A percentile compares a stretch with the other conserved stretches of the same genome.
phyloP scores from a whole-genome alignment of 2,888 invertebrate species.

The Hydriomena furcata region DNA sequence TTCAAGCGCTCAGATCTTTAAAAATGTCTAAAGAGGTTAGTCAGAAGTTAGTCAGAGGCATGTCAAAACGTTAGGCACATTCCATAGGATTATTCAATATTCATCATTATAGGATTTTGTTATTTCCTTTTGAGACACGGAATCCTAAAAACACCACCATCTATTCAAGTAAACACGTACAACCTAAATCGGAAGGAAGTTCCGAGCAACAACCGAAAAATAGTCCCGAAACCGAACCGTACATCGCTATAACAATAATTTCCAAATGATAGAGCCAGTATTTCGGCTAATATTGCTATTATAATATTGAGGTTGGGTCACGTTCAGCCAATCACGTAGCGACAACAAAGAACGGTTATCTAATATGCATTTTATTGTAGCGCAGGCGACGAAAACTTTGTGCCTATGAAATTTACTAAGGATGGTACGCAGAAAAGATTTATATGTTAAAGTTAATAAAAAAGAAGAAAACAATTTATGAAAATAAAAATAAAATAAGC shows the following conservation, averaged over 20 bases:
- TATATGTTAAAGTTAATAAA: too few species aligned
- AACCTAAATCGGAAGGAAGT: background rate
- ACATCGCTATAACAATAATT: constrained; percentile 39
- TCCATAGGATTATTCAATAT: too few species aligned
- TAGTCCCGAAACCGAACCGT: constrained; percentile 19
- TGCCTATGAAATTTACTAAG: constrained; percentile 45
- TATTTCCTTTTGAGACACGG: background rate
- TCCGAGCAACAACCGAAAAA: constrained; percentile 16
- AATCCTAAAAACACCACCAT: background rate
- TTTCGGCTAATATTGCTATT: constrained; percentile 43
- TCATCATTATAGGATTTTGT: too few species aligned
- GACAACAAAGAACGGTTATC: constrained; percentile 76
- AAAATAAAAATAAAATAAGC: too few species aligned
- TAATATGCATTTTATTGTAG: constrained; percentile 81
- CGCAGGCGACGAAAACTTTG: constrained; percentile 58
- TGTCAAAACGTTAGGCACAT: too few species aligned
- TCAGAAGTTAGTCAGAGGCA: too few species aligned
- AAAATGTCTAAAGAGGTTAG: too few species aligned
- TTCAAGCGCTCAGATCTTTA: too few species aligned
- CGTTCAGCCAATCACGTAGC: constrained; percentile 70
- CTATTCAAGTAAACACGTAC: constrained; percentile 1
- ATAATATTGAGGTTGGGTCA: constrained; percentile 29
- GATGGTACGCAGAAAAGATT: constrained; percentile 50
- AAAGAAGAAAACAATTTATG: too few species aligned
- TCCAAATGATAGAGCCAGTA: constrained; percentile 39